phyloP scores from a whole-genome alignment of 1,140 invertebrate species.

The Colletes latitarsis region DNA sequence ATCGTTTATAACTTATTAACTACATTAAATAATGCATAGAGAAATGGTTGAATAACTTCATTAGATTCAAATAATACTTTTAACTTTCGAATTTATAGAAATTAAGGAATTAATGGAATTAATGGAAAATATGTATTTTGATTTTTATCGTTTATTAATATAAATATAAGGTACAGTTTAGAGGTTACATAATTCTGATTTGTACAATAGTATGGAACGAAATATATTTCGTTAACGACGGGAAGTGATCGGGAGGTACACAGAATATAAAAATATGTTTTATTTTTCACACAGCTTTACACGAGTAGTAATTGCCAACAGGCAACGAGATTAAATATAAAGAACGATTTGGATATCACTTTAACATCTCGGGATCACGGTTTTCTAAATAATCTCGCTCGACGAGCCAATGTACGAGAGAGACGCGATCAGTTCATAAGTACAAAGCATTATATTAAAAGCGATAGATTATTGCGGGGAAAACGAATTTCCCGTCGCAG shows the following conservation, averaged over 20 bases:
- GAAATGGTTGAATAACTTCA: no score
- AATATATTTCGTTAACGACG: neutral
- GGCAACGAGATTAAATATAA: conserved; percentile 45
- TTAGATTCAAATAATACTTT: no score
- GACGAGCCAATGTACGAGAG: no score
- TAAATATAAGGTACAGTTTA: no score
- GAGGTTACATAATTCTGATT: no score
- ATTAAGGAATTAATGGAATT: no score
- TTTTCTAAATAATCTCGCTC: neutral
- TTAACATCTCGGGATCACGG: conserved; percentile 1
- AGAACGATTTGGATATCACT: conserved; percentile 29
- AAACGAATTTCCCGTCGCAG: neutral
- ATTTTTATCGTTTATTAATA: no score
- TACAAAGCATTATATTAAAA: conserved; percentile 42
- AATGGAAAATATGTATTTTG: no score
- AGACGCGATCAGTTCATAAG: conserved; percentile 16
- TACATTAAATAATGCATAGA: no score
- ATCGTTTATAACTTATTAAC: no score
- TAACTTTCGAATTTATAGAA: no score
- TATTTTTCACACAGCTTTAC: conserved; percentile 60
- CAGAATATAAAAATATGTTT: conserved; percentile 59
- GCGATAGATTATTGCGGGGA: conserved; percentile 31
- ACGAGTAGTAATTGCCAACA: conserved; percentile 44
- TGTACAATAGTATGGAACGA: no score
- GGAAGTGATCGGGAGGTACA: neutral